A percentile compares a stretch with the other conserved stretches of the same genome.
phyloP scores from a whole-genome alignment of 64 coral and sea anemone genomes.

The Astreopora myriophthalma region DNA sequence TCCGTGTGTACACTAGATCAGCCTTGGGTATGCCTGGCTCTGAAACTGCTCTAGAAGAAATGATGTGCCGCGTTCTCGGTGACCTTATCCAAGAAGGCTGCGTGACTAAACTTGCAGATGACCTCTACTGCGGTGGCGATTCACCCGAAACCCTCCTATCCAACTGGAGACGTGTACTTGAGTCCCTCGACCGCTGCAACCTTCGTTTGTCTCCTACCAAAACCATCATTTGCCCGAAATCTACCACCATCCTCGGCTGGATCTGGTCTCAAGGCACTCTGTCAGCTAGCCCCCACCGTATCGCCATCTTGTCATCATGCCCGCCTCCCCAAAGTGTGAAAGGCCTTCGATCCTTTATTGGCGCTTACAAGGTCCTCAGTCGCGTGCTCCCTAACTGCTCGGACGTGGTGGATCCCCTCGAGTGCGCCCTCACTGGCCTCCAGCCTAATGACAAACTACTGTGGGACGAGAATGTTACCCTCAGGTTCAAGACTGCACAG shows the following conservation, averaged over 20 bases:
- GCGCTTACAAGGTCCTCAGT: constrained; percentile 55
- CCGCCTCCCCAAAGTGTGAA: constrained; percentile 35
- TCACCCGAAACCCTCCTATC: constrained; percentile 13
- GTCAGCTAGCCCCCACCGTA: constrained; percentile 26
- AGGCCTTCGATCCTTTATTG: constrained; percentile 44
- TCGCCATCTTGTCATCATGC: too few species aligned
- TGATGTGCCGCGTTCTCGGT: constrained; percentile 60
- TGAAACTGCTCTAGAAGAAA: constrained; percentile 50
- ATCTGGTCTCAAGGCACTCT: constrained; percentile 23
- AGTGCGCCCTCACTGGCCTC: constrained; percentile 16
- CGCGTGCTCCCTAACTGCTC: constrained; percentile 38
- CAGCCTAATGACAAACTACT: constrained; percentile 40
- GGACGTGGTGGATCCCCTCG: constrained; percentile 4
- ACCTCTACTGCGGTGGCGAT: constrained; percentile 34
- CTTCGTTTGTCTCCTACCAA: constrained; percentile 54
- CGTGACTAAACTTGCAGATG: constrained; percentile 39
- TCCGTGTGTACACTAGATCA: constrained; percentile 39
- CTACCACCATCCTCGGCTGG: constrained; percentile 33
- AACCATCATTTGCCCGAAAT: constrained; percentile 28
- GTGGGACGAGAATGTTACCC: constrained; percentile 18
- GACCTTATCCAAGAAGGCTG: constrained; percentile 31
- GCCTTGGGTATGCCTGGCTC: constrained; percentile 64
- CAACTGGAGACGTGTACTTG: constrained; percentile 1
- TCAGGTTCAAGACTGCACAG: constrained; percentile 35
- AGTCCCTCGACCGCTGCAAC: constrained; percentile 13